phyloP scores from a whole-genome alignment of 2,888 invertebrate genomes.

The Anoplius nigerrimus region DNA sequence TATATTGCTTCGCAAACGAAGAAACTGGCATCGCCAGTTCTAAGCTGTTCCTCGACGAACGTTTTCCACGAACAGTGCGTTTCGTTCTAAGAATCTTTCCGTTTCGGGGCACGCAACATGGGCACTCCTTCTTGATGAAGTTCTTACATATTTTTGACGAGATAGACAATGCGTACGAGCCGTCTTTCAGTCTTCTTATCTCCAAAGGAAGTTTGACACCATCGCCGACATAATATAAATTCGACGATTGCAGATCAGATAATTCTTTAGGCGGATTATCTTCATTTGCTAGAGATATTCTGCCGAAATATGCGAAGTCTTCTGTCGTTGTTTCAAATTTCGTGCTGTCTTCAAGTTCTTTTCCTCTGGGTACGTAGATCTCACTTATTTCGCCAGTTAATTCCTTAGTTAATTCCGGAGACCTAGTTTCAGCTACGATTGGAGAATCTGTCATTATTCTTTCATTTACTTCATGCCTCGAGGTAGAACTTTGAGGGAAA shows the following conservation, averaged over 20 bases:
- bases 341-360: no score
- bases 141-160: conserved; percentile 62
- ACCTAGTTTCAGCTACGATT: background rate
- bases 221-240: conserved; percentile 65
- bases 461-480: background rate
- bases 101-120: conserved; percentile 54
- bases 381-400: no score
- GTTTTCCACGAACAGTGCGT: background rate
- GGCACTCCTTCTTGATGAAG: conserved; percentile 56
- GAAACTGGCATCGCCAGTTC: conserved; percentile 52
- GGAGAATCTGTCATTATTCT: background rate
- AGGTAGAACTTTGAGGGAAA: no score
- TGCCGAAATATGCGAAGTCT: conserved; percentile 49
- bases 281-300: conserved; percentile 42
- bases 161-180: conserved; percentile 62
- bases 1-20: conserved; percentile 56
- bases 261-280: conserved; percentile 10
- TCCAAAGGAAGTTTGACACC: conserved; percentile 65
- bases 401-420: no score
- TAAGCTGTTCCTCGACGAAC: conserved; percentile 17
- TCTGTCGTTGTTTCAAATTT: background rate
- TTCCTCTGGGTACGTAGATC: no score
- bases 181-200: conserved; percentile 60
- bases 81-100: conserved; percentile 27
- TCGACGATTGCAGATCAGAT: conserved; percentile 44